phyloP scores from a whole-genome alignment of 2,797 vertebrate genomes.

The Gymnoscopelus microlampas region DNA sequence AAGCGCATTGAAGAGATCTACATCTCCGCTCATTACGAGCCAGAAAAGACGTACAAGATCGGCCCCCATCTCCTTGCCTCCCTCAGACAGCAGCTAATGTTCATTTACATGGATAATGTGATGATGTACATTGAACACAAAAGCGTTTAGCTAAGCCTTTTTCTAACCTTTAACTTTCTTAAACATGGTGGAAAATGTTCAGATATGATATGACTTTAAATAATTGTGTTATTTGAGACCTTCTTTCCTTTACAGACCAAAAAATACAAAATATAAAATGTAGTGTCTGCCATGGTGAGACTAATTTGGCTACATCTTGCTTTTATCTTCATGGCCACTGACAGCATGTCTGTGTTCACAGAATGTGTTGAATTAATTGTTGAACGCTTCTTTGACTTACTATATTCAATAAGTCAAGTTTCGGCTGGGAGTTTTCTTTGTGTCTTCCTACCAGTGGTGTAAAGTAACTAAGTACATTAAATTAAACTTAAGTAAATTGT shows the following conservation, averaged over 20 bases:
- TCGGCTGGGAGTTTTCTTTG: too few species aligned
- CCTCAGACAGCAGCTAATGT: constrained; percentile 38
- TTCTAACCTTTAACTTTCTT: neutral
- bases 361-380: too few species aligned
- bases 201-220: neutral
- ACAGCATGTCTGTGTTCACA: too few species aligned
- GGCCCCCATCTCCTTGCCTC: constrained; percentile 62
- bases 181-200: neutral
- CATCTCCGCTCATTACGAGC: constrained; percentile 72
- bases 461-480: too few species aligned
- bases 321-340: too few species aligned
- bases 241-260: constrained; percentile 14
- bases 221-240: constrained; percentile 3
- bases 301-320: too few species aligned
- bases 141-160: constrained; percentile 9
- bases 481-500: too few species aligned
- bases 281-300: too few species aligned
- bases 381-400: too few species aligned
- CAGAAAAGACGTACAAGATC: constrained; percentile 63
- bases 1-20: constrained; percentile 65
- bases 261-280: neutral
- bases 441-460: too few species aligned
- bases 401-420: too few species aligned
- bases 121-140: constrained; percentile 3
- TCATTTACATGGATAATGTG: constrained; percentile 12